Base-by-base conservation (phyloP, 2,888 invertebrate genomes). In the Euspilapteryx auroguttella region DNA sequence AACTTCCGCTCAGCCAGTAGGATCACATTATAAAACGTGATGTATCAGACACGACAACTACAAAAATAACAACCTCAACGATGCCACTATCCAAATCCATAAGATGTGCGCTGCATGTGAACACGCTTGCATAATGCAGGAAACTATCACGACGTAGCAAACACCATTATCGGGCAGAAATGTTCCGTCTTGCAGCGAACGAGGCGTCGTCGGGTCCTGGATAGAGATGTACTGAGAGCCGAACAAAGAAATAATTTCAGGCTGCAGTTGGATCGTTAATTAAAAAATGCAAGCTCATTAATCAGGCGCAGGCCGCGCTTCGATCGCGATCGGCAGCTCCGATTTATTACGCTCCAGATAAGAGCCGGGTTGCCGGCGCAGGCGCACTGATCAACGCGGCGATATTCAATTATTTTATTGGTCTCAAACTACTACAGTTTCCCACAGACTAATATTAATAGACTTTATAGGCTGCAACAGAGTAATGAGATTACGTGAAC, bases 321-420 rank as follows among this genome's bases (percentile, higher is more conserved):
- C 44, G 53, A 54, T 56, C 49, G 47, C 54, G 49, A 59, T 56
- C 52, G 37, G 44, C 42, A 42, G 45, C 37, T 35, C 38, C 47
- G 49, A 63, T 63, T 64, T 58, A 62, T 59, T 55, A 49, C 51
- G 48, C 44, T 43, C 50, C 41, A 56, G 61, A 61, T 64, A 58
- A 55, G 44, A 47, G 46, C 45, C 42, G 40, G 46, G n/a, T 42
- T 47, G 41, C 35, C 34, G 33, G 34, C 30, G 24, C 21, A 30
- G 23, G 31, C 30, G 20, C 24, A 24, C n/a, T 27, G 41, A 43
- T 45, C 42, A 37, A 40, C 34, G 40, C 34, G 39, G 29, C 29
- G 42, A 45, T 45, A 43, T 47, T 46, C 40, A 47, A 51, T 51
- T 46, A 48, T 48, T 44, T 45, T 44, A 51, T 49, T 44, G 42